Base-by-base conservation (phyloP, 2,797 vertebrate genomes). In the Hozukius guyotensis region DNA sequence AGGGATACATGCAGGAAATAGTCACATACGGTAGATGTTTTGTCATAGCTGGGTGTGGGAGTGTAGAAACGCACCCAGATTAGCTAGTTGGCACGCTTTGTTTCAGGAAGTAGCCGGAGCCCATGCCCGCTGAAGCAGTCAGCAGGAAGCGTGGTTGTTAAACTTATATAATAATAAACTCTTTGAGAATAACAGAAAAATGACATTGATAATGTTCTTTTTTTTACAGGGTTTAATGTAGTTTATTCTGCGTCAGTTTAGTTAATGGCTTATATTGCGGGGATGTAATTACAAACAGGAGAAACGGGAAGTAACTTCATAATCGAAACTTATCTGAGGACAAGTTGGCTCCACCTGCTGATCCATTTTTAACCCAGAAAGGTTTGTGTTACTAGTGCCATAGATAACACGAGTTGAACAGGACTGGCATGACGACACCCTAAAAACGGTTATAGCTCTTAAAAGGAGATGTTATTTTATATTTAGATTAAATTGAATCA, bases 81-180 rank as follows among this genome's bases (percentile, higher is more conserved):
- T 20, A 38, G 32, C 32, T 2, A n/a, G 77, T 77, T 57, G 52
- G 32, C 88, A 89, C 60, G 84, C 84, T 72, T 77, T 18, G 42
- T 79, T 76, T 73, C 92, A 93, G 90, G 34, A 92, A 82, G 27
- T 93, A 94, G 91, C 22, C 88, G 61, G 77, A 59, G 46, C 87
- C 92, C 56, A 1, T 34, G 63, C 2, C 65, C 78, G 56, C 56
- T 22, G 62, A 24, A 81, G 56, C 66, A 16, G 53, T 38, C 29
- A 46, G 52, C 78, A 77, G 72, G 78, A 87, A 89, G 78, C 57
- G 56, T 89, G 62, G 52, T 62, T 62, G 20, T 46, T 25, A 80
- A 73, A 77, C 60, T 77, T 81, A 6, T 29, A 27, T 49, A 84
- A 31, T 53, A 84, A 82, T 62, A 76, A 78, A 79, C 20, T 8